phyloP scores from a whole-genome alignment of 2,888 invertebrate genomes.

The Harpalus rubripes region DNA sequence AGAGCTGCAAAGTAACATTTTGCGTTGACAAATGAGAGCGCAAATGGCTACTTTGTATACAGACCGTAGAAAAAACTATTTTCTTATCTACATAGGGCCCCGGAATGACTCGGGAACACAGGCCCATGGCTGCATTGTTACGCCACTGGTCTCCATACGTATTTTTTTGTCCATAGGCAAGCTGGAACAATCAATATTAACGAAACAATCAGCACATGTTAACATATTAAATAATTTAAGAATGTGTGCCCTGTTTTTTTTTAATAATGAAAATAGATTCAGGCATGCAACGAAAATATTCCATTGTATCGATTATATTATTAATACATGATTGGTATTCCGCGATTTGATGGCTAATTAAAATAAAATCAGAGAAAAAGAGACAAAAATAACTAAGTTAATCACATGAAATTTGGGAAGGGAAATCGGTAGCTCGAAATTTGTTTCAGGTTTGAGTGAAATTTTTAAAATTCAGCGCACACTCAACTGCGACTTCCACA shows the following conservation, averaged over 20 bases:
- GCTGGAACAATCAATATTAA: neutral
- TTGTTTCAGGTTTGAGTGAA: neutral
- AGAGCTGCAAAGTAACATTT: too few species aligned
- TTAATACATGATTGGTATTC: conserved; percentile 19
- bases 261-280: neutral
- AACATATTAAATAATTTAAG: conserved; percentile 4
- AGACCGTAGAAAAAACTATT: too few species aligned
- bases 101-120: too few species aligned
- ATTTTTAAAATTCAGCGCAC: conserved; percentile 32
- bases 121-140: too few species aligned
- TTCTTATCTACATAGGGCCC: too few species aligned
- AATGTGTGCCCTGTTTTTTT: neutral
- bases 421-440: neutral
- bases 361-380: neutral
- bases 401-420: neutral
- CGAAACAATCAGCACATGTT: conserved; percentile 12
- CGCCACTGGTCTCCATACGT: neutral
- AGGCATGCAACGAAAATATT: conserved; percentile 13
- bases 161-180: neutral
- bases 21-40: too few species aligned
- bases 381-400: conserved; percentile 7
- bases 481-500: neutral
- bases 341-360: conserved; percentile 1
- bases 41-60: too few species aligned
- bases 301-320: conserved; percentile 11